Base-by-base conservation (phyloP, 2,113 vertebrate genomes). In the Thomomys bottae region DNA sequence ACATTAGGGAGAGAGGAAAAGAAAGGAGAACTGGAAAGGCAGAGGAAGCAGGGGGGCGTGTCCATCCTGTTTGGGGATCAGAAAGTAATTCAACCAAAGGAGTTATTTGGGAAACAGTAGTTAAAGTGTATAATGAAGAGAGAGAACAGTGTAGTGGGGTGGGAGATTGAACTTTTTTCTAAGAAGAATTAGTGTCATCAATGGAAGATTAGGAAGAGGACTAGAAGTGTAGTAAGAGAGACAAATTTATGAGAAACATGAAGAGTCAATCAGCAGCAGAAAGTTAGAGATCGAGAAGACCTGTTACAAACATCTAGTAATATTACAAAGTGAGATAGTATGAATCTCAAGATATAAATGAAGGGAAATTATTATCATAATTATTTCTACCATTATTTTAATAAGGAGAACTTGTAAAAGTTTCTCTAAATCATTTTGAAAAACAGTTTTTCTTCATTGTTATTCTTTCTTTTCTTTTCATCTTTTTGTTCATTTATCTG, bases 371-470 rank as follows among this genome's bases (percentile, higher is more conserved):
- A 32, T 75, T 66, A 15, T 80, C 23, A 40, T 84, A 17, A 71
- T 90, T 38, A 88, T 49, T 64, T 85, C 4, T 38, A 12, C 54
- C 45, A 63, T n/a, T 34, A 32, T 42, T 78, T 66, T 79, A 61
- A 34, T 73, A 88, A 68, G 32, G 23, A 84, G 12, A 32, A 73
- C 75, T 63, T n/a, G 14, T 30, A 54, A 38, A 87, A 85, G 21
- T 87, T 21, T 49, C 32, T 84, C 28, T 78, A 28, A 94, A 34
- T 87, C 66, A 61, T 70, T 83, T 72, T 93, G 45, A 72, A 6
- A 81, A n/a, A n/a, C n/a, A n/a, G n/a, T n/a, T 54, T 54, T 18
- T 15, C 49, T 54, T 17, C 49, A 14, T 54, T 54, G 11, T 54
- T 54, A 15, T 54, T 54, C 17, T 54, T 49, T 54, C 11, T 54